Conservation (phyloP, 2,797 vertebrate species). For the Falco naumanni region DNA sequence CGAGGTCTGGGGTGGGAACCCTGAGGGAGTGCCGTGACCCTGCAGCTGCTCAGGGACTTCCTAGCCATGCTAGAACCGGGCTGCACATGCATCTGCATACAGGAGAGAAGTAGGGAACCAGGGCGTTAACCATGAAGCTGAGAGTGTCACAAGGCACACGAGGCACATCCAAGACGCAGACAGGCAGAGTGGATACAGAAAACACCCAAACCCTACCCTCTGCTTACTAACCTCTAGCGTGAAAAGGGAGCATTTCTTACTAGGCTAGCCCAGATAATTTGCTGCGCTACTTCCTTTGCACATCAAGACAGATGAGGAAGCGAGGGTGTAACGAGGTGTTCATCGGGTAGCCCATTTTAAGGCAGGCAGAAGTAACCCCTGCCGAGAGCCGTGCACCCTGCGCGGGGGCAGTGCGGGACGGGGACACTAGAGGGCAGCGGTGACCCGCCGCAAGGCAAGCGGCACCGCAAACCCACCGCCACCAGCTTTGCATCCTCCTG, state of each 20-base stretch:
- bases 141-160: not conserved
- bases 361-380: not conserved
- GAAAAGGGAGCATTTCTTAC: not conserved
- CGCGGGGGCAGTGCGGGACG: not conserved
- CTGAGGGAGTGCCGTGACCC: not conserved
- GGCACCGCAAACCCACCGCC: not conserved
- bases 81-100: rapidly evolving
- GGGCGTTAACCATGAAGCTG: rapidly evolving
- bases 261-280: too few relatives aligned
- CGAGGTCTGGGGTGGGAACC: not conserved
- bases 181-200: rapidly evolving
- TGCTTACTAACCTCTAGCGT: not conserved
- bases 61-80: not conserved
- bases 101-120: not conserved
- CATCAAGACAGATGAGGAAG: not conserved
- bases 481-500: not conserved
- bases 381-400: too few relatives aligned
- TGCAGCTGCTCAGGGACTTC: not conserved
- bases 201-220: not conserved
- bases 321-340: rapidly evolving
- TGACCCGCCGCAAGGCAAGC: not conserved
- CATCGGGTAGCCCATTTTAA: too few relatives aligned
- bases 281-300: not conserved
- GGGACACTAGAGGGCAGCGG: conserved; percentile 23
- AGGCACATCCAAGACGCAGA: not conserved